These are phyloP conservation scores for Catalaphyllia jardinei DNA, from an alignment of 64 coral and sea anemone species.

Conservation along the genomic window DNA sequence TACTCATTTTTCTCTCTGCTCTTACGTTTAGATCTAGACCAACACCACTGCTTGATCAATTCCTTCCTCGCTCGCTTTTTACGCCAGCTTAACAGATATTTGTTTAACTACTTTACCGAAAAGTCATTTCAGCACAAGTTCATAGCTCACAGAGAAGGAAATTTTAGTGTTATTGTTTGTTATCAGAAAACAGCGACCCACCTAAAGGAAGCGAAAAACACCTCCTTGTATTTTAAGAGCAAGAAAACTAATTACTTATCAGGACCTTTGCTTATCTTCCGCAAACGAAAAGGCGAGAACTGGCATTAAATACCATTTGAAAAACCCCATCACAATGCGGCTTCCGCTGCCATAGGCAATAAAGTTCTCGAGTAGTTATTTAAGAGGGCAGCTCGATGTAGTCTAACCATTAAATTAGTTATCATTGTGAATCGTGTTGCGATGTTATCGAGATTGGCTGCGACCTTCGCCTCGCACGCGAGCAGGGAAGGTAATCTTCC, in stretches of 20 bases:
- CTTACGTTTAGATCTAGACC: not conserved
- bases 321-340: conserved; percentile 23
- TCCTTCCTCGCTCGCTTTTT: not conserved
- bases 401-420: conserved; percentile 11
- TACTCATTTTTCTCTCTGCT: not conserved
- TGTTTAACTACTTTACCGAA: conserved; percentile 23
- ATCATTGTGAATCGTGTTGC: conserved; percentile 10
- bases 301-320: conserved; percentile 37
- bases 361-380: not conserved
- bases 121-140: not conserved
- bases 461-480: not conserved
- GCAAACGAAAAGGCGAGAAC: conserved; percentile 32
- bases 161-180: not conserved
- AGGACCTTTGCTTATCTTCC: not conserved
- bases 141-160: not conserved
- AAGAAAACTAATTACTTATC: conserved; percentile 34
- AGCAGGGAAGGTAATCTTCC: too few species aligned
- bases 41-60: too few species aligned
- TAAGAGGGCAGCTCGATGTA: conserved; percentile 8
- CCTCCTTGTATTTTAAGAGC: not conserved
- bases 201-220: conserved; percentile 11
- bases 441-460: conserved; percentile 1
- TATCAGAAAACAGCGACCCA: conserved; percentile 7
- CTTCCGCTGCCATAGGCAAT: conserved; percentile 42
- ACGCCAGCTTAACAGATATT: not conserved